Evolutionary conservation across 2,797 vertebrate species (phyloP), one percentile per base, ranked within the genome.

Genomic region (Cyclopterus lumpus): DNA sequence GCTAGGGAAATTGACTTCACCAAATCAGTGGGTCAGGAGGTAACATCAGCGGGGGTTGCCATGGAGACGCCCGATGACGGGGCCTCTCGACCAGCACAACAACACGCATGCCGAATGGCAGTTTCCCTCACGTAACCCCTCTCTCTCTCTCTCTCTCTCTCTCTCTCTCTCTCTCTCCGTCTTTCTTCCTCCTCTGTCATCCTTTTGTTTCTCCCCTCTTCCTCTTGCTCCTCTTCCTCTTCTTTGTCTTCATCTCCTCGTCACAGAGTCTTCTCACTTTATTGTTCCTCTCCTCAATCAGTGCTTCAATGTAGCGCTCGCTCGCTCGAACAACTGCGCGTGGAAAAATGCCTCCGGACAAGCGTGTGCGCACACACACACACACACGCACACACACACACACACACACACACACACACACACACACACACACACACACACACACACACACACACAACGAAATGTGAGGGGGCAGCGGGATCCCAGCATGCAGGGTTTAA

Each of bases 11-110:
- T 89, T 91, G 91, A 88, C 90, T 94, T 85, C 92, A 85, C 88
- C 90, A 93, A 93, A 94, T 93, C 90, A 92, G 90, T 85, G 91
- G 94, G 94, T 94, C 93, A 95, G 92, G 88, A 93, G 93, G 94
- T 93, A 93, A 93, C 91, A 93, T 94, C 92, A 93, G 88, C 68
- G 53, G 85, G 88, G 91, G 95, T 95, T 95, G 93, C 94, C 88
- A 95, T 95, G 94, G 94, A 93, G 93, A 95, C 93, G 86, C 88
- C 93, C 92, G 94, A 93, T 93, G 90, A 91, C 71, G 73, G 83
- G 89, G 88, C 90, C 91, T 93, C 81, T 84, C 84, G 88, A 86
- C 80, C 87, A 81, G 88, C 83, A 85, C 85, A 92, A 91, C 85
- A 85, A 81, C 90, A 81, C 75, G 85, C 83, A 88, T 90, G 92